Base-by-base conservation (phyloP, 2,113 vertebrate genomes). In the Ranitomeya imitator region DNA sequence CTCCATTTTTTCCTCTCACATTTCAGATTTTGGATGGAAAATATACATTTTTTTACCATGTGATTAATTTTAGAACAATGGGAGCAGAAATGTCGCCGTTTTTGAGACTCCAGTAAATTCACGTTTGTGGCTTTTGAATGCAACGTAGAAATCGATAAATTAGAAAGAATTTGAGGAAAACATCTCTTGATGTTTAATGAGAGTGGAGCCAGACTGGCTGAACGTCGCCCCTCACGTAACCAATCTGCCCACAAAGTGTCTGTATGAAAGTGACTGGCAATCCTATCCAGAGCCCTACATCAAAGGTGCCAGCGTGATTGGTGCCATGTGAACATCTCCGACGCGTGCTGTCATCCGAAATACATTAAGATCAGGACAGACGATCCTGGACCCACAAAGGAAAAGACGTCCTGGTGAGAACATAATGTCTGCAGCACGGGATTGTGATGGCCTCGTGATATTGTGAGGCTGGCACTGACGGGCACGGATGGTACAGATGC, bases 121-220 rank as follows among this genome's bases (percentile, higher is more conserved):
- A 54, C 81, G 54, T 54, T 83, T 67, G 57, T 23, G 81, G 81
- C 21, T 83, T 69, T 14, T 15, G 19, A 65, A 51, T n/a, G 80
- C 19, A 7, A 19, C 9, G 81, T 69, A 69, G 63, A 83, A 69
- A 83, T 51, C 54, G 61, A 83, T 83, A 67, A 83, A 67, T 54
- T 67, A 19, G 19, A 67, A 67, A 54, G 45, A 15, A n/a, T 83
- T 23, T 14, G 21, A 16, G 37, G 63, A 83, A 69, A 67, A 45
- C 37, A 45, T 14, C 4, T 67, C 81, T 83, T 69, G 19, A n/a
- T 67, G 81, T 83, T 23, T 83, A 83, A 83, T 54, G 81, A 83
- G 37, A 83, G 19, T 7, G 81, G 81, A 67, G 81, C 23, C 81
- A 67, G 81, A 12, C 81, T 83, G 81, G 81, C 81, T 52, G 61